These are phyloP conservation scores for Trematocara macrostoma DNA, from an alignment of 2,113 vertebrate species.

Conservation along the genomic window DNA sequence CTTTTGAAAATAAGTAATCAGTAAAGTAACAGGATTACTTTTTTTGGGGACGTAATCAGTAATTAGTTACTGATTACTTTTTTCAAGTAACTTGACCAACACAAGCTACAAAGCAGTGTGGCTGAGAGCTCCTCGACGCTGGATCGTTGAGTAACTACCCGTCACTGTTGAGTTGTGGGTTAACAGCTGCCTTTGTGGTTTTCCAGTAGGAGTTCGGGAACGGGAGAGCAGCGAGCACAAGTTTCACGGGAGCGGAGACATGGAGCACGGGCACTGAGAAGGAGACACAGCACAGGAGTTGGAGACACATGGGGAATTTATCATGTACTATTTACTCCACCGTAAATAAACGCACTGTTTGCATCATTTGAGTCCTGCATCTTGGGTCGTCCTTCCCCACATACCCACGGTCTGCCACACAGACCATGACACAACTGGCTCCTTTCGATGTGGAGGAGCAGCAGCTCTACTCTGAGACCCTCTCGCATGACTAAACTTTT, in stretches of 20 bases:
- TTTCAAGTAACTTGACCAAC: too few species aligned
- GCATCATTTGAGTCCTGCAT: background rate
- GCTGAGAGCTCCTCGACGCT: accelerated
- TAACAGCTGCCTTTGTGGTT: background rate
- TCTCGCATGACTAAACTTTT: background rate
- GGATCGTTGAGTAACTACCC: background rate
- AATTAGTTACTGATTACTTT: too few species aligned
- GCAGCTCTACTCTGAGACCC: background rate
- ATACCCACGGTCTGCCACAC: background rate
- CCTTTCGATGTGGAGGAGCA: background rate
- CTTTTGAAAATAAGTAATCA: too few species aligned
- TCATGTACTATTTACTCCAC: background rate
- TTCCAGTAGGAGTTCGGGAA: background rate
- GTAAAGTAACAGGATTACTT: too few species aligned
- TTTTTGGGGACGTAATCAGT: too few species aligned
- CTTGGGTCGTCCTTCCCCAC: background rate
- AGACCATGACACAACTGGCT: background rate
- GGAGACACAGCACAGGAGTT: background rate
- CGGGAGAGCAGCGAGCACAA: background rate
- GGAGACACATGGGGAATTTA: background rate
- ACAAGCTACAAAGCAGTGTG: background rate
- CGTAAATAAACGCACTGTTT: accelerated
- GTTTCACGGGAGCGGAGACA: background rate
- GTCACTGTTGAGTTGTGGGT: background rate
- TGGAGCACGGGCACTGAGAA: background rate